A percentile compares a stretch with the other conserved stretches of the same genome.
These are phyloP conservation scores for Drosophila willistoni DNA, from an alignment of 1,140 invertebrate species.

Conservation along the genomic window DNA sequence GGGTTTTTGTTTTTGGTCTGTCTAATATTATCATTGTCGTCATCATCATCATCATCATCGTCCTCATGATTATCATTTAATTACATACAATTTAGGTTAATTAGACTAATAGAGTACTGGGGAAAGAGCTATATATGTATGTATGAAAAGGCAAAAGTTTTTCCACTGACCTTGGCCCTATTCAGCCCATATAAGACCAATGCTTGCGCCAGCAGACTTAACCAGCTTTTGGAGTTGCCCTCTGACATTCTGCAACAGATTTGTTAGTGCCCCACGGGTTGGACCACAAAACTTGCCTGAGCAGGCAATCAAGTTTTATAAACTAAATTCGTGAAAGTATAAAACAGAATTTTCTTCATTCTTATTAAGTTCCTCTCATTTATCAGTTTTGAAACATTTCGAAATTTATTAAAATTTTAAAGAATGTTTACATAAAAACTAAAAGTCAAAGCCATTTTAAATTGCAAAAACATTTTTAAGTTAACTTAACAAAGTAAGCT, in stretches of 20 bases:
- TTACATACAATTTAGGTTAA: slow-evolving; percentile 14
- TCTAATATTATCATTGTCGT: background rate
- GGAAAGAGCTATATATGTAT: background rate
- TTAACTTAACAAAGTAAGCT: too few relatives aligned
- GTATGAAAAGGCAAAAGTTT: slow-evolving; percentile 1
- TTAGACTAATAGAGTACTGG: slow-evolving; percentile 2
- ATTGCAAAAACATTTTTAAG: too few relatives aligned
- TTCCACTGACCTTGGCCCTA: slow-evolving; percentile 1
- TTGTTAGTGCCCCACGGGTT: background rate
- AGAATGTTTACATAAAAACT: too few relatives aligned
- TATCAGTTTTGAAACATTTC: background rate
- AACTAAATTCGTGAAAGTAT: background rate
- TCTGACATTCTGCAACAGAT: background rate
- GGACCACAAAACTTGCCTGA: background rate
- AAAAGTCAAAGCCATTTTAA: too few relatives aligned
- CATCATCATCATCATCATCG: background rate
- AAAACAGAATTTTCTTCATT: background rate
- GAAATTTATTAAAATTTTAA: too few relatives aligned
- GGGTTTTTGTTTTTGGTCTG: background rate
- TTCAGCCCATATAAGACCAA: background rate
- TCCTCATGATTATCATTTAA: slow-evolving; percentile 8
- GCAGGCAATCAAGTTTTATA: background rate
- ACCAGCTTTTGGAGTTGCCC: background rate
- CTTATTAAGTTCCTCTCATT: background rate
- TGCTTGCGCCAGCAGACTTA: background rate